Evolutionary conservation across 2,113 vertebrate genomes (phyloP), one percentile per base, ranked within the genome.

Genomic region (Dicrurus megarhynchus): DNA sequence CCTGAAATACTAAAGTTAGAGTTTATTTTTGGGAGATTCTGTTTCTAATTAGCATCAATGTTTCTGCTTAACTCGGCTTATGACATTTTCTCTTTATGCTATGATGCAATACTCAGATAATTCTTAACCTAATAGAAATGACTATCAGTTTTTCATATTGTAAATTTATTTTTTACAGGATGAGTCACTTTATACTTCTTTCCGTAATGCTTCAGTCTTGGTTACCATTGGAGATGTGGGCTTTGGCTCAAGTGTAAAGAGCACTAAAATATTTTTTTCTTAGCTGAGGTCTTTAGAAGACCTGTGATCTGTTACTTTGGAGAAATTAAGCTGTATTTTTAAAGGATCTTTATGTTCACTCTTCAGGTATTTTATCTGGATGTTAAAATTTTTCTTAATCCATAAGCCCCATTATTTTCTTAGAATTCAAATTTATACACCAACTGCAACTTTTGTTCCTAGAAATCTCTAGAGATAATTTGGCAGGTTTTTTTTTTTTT

Each of bases 41-140:
- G 92, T 90, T 96, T 95, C 88, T 84, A 64, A 95, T 95, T 89
- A 95, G 20, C 68, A 35, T 83, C 56, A 41, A 2, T 39, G 47
- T 90, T 96, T 84, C 68, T 81, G 44, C 57, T 78, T 82, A 93
- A 86, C 35, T 81, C 33, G 47, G 37, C 37, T 95, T 89, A 95
- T 89, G 90, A n/a, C 28, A 84, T 95, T 81, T 90, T 84, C 68
- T 87, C 32, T 3, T 28, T 87, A 59, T 24, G 19, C 71, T 90
- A 3, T 90, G 56, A 92, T 95, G 76, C 64, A 93, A 28, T 75
- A 64, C 22, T 89, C 18, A 23, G 35, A 50, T 68, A 27, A 37
- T 90, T 88, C 30, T 59, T 92, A 90, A 93, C 74, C n/a, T 93
- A 81, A 90, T 86, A 81, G 35, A 71, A 90, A 30, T 35, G 2